Conservation (phyloP, 2,113 vertebrate genomes). For the Sturnira hondurensis region DNA sequence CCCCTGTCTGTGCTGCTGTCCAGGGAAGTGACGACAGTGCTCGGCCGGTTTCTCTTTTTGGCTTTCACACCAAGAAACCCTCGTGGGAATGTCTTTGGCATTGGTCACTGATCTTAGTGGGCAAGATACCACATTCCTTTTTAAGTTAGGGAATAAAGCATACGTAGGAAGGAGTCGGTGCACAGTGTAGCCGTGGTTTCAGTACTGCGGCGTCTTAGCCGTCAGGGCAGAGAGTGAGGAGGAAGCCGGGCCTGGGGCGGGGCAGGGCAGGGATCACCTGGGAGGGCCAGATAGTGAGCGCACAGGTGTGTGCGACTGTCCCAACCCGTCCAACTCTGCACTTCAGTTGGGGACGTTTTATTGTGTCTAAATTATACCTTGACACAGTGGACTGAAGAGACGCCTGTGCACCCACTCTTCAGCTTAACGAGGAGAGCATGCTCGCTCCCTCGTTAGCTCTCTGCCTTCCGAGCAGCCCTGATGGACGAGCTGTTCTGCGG, state of each 20-base stretch:
- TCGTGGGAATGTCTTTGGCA: background rate
- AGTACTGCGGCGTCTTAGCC: background rate
- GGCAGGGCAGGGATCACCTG: background rate
- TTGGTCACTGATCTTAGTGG: background rate
- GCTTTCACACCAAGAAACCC: background rate
- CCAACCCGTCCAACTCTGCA: background rate
- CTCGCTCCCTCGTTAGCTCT: background rate
- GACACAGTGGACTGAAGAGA: background rate
- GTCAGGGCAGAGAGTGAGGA: background rate
- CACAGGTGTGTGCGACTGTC: background rate
- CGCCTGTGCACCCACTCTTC: background rate
- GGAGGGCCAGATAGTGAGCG: no score
- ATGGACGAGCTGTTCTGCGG: background rate
- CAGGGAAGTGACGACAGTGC: background rate
- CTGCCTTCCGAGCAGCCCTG: background rate
- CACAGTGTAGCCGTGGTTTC: background rate
- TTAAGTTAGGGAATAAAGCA: background rate
- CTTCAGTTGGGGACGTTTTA: background rate
- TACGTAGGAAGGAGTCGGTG: background rate
- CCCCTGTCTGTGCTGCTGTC: background rate
- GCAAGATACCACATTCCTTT: background rate
- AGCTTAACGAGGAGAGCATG: background rate
- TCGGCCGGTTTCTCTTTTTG: background rate
- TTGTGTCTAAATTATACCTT: background rate
- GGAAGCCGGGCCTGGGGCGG: background rate